Conservation (phyloP, 2,113 vertebrate species). For the Tachysurus vachellii region DNA sequence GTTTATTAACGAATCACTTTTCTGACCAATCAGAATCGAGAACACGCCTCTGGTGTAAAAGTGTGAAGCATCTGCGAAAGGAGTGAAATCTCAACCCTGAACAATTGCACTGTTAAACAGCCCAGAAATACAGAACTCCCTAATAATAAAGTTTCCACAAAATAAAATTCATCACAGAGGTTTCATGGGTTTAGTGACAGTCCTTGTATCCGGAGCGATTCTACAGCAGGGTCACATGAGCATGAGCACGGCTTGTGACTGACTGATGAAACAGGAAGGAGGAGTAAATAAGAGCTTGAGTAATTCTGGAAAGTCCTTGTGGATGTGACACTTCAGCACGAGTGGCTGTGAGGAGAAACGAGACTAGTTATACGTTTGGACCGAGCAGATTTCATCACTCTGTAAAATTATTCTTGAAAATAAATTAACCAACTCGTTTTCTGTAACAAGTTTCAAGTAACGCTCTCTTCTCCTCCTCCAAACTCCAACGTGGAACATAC, state of each 20-base stretch:
- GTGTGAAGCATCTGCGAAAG: too few species aligned
- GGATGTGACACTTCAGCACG: slow-evolving; percentile 11
- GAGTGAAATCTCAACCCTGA: too few species aligned
- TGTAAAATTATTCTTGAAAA: background rate
- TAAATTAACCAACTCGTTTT: background rate
- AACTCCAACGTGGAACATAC: background rate
- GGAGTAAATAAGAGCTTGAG: slow-evolving; percentile 60
- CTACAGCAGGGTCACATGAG: slow-evolving; percentile 67
- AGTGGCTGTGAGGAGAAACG: background rate
- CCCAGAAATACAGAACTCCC: background rate
- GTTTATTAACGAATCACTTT: background rate
- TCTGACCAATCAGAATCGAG: background rate
- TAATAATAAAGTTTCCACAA: background rate
- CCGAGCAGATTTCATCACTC: background rate
- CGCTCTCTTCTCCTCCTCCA: background rate
- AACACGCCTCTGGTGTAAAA: background rate
- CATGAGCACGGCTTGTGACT: slow-evolving; percentile 72
- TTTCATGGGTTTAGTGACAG: background rate
- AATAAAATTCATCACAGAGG: background rate
- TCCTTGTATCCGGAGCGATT: background rate
- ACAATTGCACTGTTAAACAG: too few species aligned
- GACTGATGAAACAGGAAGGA: slow-evolving; percentile 62
- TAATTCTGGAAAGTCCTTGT: slow-evolving; percentile 60
- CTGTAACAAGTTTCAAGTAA: background rate
- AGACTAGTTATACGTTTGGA: background rate